Conservation (phyloP, 2,113 vertebrate species). For the Protobothrops mucrosquamatus region DNA sequence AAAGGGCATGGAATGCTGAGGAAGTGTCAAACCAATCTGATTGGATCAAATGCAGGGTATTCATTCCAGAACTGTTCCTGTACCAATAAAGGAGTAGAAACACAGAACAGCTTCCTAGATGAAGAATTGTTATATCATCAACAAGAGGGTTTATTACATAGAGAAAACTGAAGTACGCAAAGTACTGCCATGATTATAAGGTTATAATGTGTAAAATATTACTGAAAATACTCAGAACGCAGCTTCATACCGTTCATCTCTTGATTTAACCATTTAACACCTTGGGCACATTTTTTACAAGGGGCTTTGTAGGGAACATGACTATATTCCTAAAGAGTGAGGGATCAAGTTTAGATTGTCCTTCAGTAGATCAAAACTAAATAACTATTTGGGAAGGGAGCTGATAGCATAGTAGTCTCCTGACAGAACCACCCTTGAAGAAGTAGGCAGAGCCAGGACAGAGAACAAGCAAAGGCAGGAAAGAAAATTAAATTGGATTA, state of each 20-base stretch:
- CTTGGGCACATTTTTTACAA: background rate
- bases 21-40: slow-evolving; percentile 14
- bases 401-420: background rate
- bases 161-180: background rate
- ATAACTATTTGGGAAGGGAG: background rate
- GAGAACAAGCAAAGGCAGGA: background rate
- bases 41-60: background rate
- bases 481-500: background rate
- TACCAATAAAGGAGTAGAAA: slow-evolving; percentile 24
- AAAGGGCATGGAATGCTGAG: slow-evolving; percentile 18
- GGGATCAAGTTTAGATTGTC: background rate
- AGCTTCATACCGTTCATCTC: background rate
- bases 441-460: background rate
- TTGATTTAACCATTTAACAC: background rate
- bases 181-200: background rate
- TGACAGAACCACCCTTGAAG: background rate
- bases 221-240: background rate
- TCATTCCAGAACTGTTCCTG: slow-evolving; percentile 30
- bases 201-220: background rate
- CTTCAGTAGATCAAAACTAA: background rate
- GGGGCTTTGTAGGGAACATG: background rate
- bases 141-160: background rate
- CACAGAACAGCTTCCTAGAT: background rate
- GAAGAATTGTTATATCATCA: background rate
- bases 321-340: background rate